phyloP scores from a whole-genome alignment of 2,888 invertebrate species.

The Orchestes rusci region DNA sequence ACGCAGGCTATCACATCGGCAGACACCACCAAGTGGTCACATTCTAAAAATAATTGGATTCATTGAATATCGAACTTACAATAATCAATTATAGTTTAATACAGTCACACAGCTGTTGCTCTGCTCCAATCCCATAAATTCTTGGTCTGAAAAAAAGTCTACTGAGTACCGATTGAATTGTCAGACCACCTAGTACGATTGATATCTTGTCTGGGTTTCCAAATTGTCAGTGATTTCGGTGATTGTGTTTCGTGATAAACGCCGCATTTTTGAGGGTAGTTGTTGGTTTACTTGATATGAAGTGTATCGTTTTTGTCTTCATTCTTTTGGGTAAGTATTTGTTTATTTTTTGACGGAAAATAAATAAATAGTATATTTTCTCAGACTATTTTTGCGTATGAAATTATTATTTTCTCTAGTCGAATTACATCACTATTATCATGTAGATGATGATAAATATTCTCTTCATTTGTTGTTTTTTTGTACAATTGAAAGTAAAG shows the following conservation, averaged over 20 bases:
- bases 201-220: slow-evolving; percentile 12
- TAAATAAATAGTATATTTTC: no score
- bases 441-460: no score
- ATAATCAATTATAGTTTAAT: slow-evolving; percentile 12
- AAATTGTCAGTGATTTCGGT: slow-evolving; percentile 12
- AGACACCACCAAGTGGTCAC: slow-evolving; percentile 26
- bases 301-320: slow-evolving; percentile 10
- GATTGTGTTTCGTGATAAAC: background rate
- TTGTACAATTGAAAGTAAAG: no score
- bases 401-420: no score
- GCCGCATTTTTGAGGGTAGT: background rate
- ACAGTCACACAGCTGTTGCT: slow-evolving; percentile 8
- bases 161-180: slow-evolving; percentile 10
- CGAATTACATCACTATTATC: no score
- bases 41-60: slow-evolving; percentile 32
- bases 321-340: slow-evolving; percentile 13
- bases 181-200: slow-evolving; percentile 15
- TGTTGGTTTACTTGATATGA: slow-evolving; percentile 18
- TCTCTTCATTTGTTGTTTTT: no score
- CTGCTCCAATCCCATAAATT: slow-evolving; percentile 7
- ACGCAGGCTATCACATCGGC: slow-evolving; percentile 12
- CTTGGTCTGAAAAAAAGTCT: slow-evolving; percentile 9
- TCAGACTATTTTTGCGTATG: no score
- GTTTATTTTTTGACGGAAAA: background rate
- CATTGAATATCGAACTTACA: slow-evolving; percentile 25